Percentiles rank a stretch among this genome's conserved stretches.
phyloP scores from a whole-genome alignment of 1,140 invertebrate genomes.

The Cotesia glomerata region DNA sequence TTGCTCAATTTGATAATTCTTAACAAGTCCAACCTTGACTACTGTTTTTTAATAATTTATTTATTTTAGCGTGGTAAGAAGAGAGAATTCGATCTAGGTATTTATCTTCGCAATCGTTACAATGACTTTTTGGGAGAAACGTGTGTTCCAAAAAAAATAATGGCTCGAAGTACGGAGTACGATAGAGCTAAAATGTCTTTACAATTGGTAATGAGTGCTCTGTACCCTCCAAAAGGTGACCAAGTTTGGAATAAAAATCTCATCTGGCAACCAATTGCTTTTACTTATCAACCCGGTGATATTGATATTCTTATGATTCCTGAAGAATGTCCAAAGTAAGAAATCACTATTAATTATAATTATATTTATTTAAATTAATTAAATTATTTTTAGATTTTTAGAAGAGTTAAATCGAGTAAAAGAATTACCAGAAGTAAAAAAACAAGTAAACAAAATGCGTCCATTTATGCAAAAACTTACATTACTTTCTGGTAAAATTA shows the following conservation, averaged over 20 bases:
- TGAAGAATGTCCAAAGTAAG: conserved; percentile 41
- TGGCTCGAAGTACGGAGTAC: conserved; percentile 65
- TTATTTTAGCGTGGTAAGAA: conserved; percentile 54
- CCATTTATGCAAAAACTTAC: conserved; percentile 54
- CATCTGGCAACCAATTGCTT: conserved; percentile 56
- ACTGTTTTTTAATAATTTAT: background rate
- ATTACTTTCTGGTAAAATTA: conserved; percentile 53
- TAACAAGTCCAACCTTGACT: background rate
- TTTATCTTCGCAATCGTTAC: conserved; percentile 56
- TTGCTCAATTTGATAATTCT: background rate
- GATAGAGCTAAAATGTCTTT: conserved; percentile 66
- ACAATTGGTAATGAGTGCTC: conserved; percentile 49
- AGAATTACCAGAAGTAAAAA: conserved; percentile 49
- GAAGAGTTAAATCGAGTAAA: conserved; percentile 59
- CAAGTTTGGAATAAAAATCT: conserved; percentile 47
- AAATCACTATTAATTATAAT: background rate
- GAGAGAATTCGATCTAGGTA: conserved; percentile 59
- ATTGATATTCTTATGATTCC: conserved; percentile 41
- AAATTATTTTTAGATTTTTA: conserved; percentile 54
- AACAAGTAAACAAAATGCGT: conserved; percentile 48
- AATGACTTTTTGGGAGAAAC: conserved; percentile 53
- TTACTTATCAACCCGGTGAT: conserved; percentile 16
- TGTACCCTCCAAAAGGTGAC: conserved; percentile 49
- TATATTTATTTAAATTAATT: background rate
- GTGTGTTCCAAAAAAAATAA: conserved; percentile 58